Base-by-base conservation (phyloP, 2,113 vertebrate genomes). In the Chloropsis cyanopogon region DNA sequence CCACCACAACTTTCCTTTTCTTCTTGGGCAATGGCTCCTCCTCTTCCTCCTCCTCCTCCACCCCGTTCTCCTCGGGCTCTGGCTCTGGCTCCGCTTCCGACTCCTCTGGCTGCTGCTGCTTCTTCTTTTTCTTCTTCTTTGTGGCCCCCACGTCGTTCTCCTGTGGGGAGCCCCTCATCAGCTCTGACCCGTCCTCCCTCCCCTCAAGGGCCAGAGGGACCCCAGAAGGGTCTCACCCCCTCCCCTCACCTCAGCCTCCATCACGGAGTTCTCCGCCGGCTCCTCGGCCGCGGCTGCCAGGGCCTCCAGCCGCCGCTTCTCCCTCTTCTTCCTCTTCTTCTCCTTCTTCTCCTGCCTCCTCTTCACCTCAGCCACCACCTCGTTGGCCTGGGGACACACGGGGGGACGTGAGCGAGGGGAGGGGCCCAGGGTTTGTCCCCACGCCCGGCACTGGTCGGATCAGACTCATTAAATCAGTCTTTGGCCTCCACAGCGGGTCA, bases 381-480 rank as follows among this genome's bases (percentile, higher is more conserved):
- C 98, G 2, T 81, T 95, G 2, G 99, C 99, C 99, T 99, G 91
- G 6, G 85, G 7, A 22, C 23, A 52, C 33, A 2, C 14, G 0
- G 1, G 41, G 41, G 52, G 8, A 1, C 1, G 3, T 88, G 23
- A 88, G 52, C 8, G 1, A 23, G 44, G 44, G 44, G 12, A 66
- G 19, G 12, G 3, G 4, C 42, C 33, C 60, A 3, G 52, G 7
- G 12, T 23, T 8, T 6, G 18, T 8, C 23, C 57, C n/a, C 11
- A 0, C 11, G 2, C 15, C 4, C 0, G 0, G 17, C 35, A 0
- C n/a, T 0, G 10, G 70, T 59, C 78, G 97, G 97, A 97, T 99
- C 99, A 99, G 99, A 96, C 99, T 99, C 99, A 99, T 99, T 99
- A 99, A 99, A 99, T 99, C 99, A 99, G 98, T 97, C 98, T 97